phyloP scores from a whole-genome alignment of 2,113 vertebrate genomes.

The Butorides virescens region DNA sequence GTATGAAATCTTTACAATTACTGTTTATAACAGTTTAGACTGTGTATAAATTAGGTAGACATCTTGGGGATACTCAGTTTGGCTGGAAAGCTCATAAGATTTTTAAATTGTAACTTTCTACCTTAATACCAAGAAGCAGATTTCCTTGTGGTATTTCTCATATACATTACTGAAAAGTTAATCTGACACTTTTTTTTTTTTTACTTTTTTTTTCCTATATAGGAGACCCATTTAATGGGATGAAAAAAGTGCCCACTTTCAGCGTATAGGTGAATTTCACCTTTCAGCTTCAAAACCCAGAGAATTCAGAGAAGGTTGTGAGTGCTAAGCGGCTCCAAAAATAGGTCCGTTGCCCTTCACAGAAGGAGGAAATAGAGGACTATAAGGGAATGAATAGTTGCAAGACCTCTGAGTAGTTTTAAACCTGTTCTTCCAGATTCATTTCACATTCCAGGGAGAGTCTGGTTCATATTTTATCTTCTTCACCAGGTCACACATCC shows the following conservation, averaged over 20 bases:
- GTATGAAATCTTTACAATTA: neutral
- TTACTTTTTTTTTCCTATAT: neutral
- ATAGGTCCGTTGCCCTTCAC: neutral
- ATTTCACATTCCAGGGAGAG: neutral
- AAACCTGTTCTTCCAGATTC: neutral
- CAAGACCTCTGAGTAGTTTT: neutral
- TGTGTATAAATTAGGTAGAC: neutral
- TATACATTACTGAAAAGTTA: neutral
- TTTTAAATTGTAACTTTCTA: neutral
- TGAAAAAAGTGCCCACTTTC: neutral
- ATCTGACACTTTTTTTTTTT: neutral
- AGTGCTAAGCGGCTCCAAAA: neutral
- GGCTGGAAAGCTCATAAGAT: neutral
- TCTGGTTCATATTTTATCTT: neutral
- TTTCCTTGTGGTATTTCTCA: neutral
- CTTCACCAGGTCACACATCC: neutral
- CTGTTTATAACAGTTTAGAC: neutral
- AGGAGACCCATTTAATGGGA: neutral
- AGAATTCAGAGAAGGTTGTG: neutral
- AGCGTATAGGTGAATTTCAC: neutral
- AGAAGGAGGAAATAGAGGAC: neutral
- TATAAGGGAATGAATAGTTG: neutral
- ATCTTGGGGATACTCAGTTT: neutral
- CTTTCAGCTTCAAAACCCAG: neutral
- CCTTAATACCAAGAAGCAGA: neutral